A percentile compares a stretch with the other conserved stretches of the same genome.
These are phyloP conservation scores for Hydractinia echinata DNA, from an alignment of 30 jellyfish, hydroid and myxozoan species.

Conservation along the genomic window DNA sequence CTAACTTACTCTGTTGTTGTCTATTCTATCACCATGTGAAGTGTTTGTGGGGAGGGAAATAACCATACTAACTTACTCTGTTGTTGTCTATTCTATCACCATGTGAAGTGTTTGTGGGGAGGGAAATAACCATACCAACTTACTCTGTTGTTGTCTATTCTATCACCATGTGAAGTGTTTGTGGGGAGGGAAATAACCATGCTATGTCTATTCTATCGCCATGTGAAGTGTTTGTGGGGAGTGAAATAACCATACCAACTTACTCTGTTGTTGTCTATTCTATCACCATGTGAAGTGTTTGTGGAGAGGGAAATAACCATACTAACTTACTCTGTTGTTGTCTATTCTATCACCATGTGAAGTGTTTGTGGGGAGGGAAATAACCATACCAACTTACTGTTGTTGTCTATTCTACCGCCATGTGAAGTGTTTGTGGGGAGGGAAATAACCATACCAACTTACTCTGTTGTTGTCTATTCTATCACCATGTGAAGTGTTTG, in stretches of 20 bases:
- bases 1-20: constrained; percentile 53
- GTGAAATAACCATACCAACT: constrained; percentile 17
- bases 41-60: constrained; percentile 32
- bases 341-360: constrained; percentile 63
- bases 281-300: constrained; percentile 45
- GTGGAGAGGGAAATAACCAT: constrained; percentile 28
- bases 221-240: constrained; percentile 41
- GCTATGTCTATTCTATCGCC: constrained; percentile 51
- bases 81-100: constrained; percentile 53
- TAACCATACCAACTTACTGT: constrained; percentile 33
- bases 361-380: constrained; percentile 32
- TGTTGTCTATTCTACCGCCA: constrained; percentile 52
- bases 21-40: constrained; percentile 59
- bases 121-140: constrained; percentile 15
- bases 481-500: constrained; percentile 47
- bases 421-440: constrained; percentile 42
- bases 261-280: constrained; percentile 58
- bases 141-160: constrained; percentile 58
- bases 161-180: constrained; percentile 45
- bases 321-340: constrained; percentile 48
- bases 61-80: constrained; percentile 46
- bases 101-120: constrained; percentile 44
- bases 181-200: constrained; percentile 36
- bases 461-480: constrained; percentile 58
- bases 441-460: constrained; percentile 17